Percentiles rank a stretch among this genome's conserved stretches.
These are phyloP conservation scores for Anhinga anhinga DNA, from an alignment of 2,113 vertebrate species.

Conservation along the genomic window DNA sequence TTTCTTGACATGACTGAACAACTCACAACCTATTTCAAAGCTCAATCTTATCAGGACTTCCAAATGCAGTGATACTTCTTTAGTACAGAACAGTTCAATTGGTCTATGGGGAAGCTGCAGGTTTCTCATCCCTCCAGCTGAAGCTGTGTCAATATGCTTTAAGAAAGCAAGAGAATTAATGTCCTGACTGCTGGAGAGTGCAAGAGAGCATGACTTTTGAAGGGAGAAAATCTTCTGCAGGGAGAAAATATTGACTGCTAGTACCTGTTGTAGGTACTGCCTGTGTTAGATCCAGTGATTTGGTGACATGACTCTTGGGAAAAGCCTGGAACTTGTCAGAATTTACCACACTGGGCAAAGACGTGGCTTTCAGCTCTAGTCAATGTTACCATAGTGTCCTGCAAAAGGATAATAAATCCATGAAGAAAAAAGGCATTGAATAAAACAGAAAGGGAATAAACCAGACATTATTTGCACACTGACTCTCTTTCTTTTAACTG, in stretches of 20 bases:
- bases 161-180: not conserved
- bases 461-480: not conserved
- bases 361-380: not conserved
- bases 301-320: not conserved
- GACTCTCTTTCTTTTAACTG: not conserved
- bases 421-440: not conserved
- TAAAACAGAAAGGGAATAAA: not conserved
- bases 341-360: not conserved
- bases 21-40: not conserved
- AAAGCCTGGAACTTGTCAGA: not conserved
- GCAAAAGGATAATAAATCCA: not conserved
- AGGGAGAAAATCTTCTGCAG: not conserved
- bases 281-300: not conserved
- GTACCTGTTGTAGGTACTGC: not conserved
- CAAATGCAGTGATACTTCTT: not conserved
- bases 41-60: not conserved
- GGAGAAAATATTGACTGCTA: not conserved
- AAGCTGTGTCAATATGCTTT: not conserved
- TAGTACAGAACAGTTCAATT: not conserved
- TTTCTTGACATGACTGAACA: not conserved
- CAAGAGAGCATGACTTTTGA: not conserved
- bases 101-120: not conserved
- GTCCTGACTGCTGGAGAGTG: not conserved
- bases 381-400: not conserved
- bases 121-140: not conserved